Percentiles rank a stretch among this genome's conserved stretches.
Conservation (phyloP, 2,888 invertebrate genomes). For the Drosophila meridiana region DNA sequence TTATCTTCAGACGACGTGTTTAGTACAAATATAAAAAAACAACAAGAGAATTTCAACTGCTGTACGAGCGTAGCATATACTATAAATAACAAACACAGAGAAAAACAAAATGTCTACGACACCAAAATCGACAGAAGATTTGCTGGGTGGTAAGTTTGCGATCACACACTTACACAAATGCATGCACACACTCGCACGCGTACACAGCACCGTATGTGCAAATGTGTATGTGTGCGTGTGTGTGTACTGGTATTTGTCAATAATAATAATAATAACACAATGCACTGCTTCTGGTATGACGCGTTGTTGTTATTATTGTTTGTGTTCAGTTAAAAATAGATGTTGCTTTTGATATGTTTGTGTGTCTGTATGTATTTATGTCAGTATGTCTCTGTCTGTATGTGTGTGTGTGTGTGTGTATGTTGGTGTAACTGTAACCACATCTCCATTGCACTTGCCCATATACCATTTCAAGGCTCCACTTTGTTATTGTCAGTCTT, state of each 20-base stretch:
- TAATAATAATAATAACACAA: conserved; percentile 70
- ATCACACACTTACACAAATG: conserved; percentile 30
- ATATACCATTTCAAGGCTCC: conserved; percentile 65
- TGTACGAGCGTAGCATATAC: conserved; percentile 38
- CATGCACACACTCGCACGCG: not conserved
- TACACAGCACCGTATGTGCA: conserved; percentile 3
- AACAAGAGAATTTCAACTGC: conserved; percentile 39
- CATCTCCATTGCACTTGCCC: conserved; percentile 55
- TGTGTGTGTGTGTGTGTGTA: conserved; percentile 1
- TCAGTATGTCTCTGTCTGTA: not conserved
- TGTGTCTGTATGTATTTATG: conserved; percentile 13
- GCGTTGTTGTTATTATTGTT: conserved; percentile 49
- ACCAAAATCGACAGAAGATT: conserved; percentile 84
- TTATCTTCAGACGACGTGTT: conserved; percentile 70
- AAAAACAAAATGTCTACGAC: conserved; percentile 84
- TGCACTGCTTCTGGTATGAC: conserved; percentile 38
- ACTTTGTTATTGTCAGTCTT: conserved; percentile 59
- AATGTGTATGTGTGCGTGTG: conserved; percentile 24
- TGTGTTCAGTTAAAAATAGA: conserved; percentile 58
- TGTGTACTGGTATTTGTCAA: conserved; percentile 48
- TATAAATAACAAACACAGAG: conserved; percentile 35
- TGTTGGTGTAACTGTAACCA: conserved; percentile 35
- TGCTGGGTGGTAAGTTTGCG: conserved; percentile 84
- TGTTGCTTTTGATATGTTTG: conserved; percentile 47
- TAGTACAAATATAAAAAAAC: conserved; percentile 39